Percentiles rank a stretch among this genome's conserved stretches.
phyloP scores from a whole-genome alignment of 2,888 invertebrate species.

The Ypsolopha scabrella region DNA sequence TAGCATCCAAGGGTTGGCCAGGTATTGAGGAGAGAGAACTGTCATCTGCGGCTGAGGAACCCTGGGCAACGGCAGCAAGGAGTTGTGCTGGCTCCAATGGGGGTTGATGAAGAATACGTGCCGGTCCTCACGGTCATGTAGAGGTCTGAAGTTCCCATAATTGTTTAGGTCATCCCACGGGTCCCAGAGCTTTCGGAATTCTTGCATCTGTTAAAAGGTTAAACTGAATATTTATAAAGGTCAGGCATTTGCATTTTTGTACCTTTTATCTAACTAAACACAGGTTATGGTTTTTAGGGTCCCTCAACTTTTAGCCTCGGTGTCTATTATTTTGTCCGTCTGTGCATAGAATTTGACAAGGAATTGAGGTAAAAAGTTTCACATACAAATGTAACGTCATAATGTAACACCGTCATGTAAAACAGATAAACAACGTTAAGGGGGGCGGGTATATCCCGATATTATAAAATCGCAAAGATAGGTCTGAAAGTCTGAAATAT shows the following conservation, averaged over 20 bases:
- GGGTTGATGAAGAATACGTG: slow-evolving; percentile 67
- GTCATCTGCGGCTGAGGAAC: slow-evolving; percentile 44
- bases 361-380: background rate
- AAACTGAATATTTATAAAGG: background rate
- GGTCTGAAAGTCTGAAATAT: no score
- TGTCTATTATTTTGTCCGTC: background rate
- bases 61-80: slow-evolving; percentile 52
- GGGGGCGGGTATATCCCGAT: no score
- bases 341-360: background rate
- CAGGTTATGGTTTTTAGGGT: background rate
- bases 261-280: background rate
- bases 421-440: no score
- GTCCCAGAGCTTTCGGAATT: slow-evolving; percentile 66
- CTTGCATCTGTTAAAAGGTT: slow-evolving; percentile 47
- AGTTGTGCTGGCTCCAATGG: slow-evolving; percentile 59
- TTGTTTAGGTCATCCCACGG: slow-evolving; percentile 57
- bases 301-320: background rate
- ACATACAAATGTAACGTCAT: background rate
- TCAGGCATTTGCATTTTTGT: background rate
- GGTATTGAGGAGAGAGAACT: slow-evolving; percentile 37
- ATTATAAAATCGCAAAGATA: no score
- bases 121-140: slow-evolving; percentile 49
- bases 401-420: no score
- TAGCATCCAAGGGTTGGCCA: slow-evolving; percentile 34
- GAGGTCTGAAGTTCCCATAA: slow-evolving; percentile 60